Conservation (phyloP, 2,797 vertebrate species). For the Serranus cabrilla region DNA sequence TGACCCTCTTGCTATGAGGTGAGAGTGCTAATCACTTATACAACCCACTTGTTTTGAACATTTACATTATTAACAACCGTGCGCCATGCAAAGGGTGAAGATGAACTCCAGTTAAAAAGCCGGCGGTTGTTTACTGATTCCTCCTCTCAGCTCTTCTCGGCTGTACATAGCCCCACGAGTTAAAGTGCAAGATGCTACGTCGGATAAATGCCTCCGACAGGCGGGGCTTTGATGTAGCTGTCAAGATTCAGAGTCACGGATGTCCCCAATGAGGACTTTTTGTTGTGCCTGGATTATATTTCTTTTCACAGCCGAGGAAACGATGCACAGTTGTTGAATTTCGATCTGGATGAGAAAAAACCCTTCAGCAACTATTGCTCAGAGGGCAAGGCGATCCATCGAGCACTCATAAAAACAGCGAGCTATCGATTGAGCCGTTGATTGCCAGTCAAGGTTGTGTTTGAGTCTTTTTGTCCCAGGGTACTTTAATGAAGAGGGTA, state of each 20-base stretch:
- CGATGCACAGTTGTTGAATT: slow-evolving; percentile 60
- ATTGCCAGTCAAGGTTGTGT: slow-evolving; percentile 72
- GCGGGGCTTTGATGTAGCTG: slow-evolving; percentile 50
- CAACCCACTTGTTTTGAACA: no score
- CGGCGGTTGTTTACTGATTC: no score
- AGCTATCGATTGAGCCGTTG: slow-evolving; percentile 65
- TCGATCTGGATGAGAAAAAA: slow-evolving; percentile 65
- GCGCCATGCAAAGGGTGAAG: no score
- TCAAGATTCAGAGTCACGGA: slow-evolving; percentile 61
- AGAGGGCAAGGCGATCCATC: slow-evolving; percentile 58
- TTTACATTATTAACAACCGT: no score
- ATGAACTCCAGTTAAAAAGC: no score
- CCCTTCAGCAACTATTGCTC: slow-evolving; percentile 56
- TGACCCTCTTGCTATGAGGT: no score
- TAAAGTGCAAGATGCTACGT: slow-evolving; percentile 34
- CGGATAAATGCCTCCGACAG: slow-evolving; percentile 65
- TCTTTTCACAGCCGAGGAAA: slow-evolving; percentile 62
- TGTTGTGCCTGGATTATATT: slow-evolving; percentile 68
- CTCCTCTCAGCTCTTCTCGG: slow-evolving; percentile 21
- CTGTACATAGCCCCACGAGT: slow-evolving; percentile 17
- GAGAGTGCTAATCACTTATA: no score
- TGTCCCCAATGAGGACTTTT: slow-evolving; percentile 52
- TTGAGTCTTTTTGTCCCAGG: slow-evolving; percentile 40
- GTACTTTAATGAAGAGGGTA: slow-evolving; percentile 38
- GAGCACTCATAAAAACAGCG: slow-evolving; percentile 51